Evolutionary conservation across 1,140 invertebrate species (phyloP).

Genomic region (Drosophila triauraria): DNA sequence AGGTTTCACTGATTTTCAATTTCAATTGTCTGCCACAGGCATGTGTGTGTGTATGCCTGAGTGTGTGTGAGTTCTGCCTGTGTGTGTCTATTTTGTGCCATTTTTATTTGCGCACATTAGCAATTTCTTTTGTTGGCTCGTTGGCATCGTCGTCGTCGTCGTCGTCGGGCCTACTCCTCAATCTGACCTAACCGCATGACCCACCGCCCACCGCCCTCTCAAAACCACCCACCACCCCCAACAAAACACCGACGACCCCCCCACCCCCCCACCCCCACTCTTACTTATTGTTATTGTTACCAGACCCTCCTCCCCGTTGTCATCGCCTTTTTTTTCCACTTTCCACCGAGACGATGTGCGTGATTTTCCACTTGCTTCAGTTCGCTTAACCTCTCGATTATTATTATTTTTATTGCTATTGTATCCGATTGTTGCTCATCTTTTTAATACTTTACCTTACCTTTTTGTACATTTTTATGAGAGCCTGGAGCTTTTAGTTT

Average conservation of each 20-base stretch:
- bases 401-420: slow-evolving; percentile 61
- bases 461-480: slow-evolving; percentile 40
- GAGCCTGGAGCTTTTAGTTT: slow-evolving; percentile 34
- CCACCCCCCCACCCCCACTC: background rate
- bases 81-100: slow-evolving; percentile 62
- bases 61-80: background rate
- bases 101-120: slow-evolving; percentile 79
- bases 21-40: slow-evolving; percentile 69
- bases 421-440: slow-evolving; percentile 64
- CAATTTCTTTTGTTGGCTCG: slow-evolving; percentile 76
- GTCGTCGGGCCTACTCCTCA: slow-evolving; percentile 32
- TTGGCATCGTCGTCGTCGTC: slow-evolving; percentile 23
- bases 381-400: slow-evolving; percentile 28
- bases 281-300: slow-evolving; percentile 26
- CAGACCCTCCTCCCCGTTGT: background rate
- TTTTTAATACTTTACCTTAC: slow-evolving; percentile 41
- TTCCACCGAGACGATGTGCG: slow-evolving; percentile 44
- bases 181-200: slow-evolving; percentile 37
- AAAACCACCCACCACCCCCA: slow-evolving; percentile 5
- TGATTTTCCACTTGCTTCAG: slow-evolving; percentile 61
- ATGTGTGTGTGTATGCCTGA: background rate
- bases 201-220: slow-evolving; percentile 3
- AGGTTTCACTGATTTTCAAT: slow-evolving; percentile 81
- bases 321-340: slow-evolving; percentile 5
- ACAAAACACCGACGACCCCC: no score